Base-by-base conservation (phyloP, 2,888 invertebrate genomes). In the Sphaerolaimus hirsutus region DNA sequence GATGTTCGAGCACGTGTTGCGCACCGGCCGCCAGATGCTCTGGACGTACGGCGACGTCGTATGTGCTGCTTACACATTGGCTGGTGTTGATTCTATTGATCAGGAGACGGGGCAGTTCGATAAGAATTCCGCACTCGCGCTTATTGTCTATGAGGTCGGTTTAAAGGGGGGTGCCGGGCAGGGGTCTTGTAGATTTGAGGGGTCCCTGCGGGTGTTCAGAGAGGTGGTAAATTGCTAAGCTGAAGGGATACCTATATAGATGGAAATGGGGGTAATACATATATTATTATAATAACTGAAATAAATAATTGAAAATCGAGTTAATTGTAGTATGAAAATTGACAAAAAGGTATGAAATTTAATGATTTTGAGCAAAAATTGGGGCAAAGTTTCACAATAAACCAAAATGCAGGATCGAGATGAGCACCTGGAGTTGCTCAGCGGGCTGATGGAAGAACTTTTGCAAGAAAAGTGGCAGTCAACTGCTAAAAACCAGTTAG, bases 401-500 rank as follows among this genome's bases (percentile, higher is more conserved):
- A n/a, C n/a, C n/a, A n/a, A n/a, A n/a, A n/a, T n/a, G n/a, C 59
- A 87, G 87, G 86, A 86, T 59, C 82, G 81, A 68, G 78, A 81
- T 55, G 84, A 83, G 60, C 93, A 97, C 69, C 71, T 97, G 56
- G 86, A 87, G 56, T 71, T 97, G 46, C 75, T 93, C 69, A 89
- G 91, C 63, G 91, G 91, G 0, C 77, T 89, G 55, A 69, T 93
- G 41, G 81, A 87, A 22, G 86, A 91, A 64, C 72, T 97, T 19
- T 68, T 97, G 14, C 79, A 86, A 62, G 86, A 87, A 2, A 97
- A 97, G 70, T 97, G 93, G 93, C 83, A 87, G 58, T 81, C 87
- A 0, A 93, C 89, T 64, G 86, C 86, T 1, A 84, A 83, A 67
- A 79, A 77, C 51, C 66, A 71, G 72, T 71, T 56, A 44, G 19